Base-by-base conservation (phyloP, 1,140 invertebrate species). In the Drosophila jambulina region DNA sequence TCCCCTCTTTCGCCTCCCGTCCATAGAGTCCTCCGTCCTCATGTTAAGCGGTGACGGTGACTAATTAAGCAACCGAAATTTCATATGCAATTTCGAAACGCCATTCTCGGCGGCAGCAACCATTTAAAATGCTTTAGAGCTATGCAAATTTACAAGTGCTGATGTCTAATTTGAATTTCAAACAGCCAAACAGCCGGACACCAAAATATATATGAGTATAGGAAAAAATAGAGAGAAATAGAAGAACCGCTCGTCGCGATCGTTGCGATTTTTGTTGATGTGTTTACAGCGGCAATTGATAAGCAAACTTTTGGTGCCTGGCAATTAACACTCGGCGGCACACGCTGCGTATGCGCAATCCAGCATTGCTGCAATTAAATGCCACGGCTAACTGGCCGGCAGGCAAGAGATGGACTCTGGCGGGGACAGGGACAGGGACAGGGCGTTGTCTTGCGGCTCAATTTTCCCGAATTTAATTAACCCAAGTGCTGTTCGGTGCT, bases 151-250 rank as follows among this genome's bases (percentile, higher is more conserved):
- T 88, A 79, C 74, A 78, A 78, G 80, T 84, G 80, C 84, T 78
- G 77, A 87, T 87, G 84, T 83, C 84, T 87, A 87, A 87, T 87
- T 87, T 88, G 84, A 88, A 87, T 88, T 87, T 87, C 85, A 87
- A 87, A 86, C 68, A 86, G 82, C 42, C 75, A 72, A 63, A 68
- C 54, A 70, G 48, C 25, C 23, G 60, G 27, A 48, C 25, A 53
- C 3, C 34, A 42, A 46, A 45, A 51, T 48, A 48, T 62, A 51
- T 40, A 59, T 59, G 56, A 43, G 49, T 53, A 64, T 32, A 34
- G 21, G 29, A 9, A 23, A 54, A 54, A 21, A 21, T 46, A 46
- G 45, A 15, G 19, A 5, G 23, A 77, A 77, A 58, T 76, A 54
- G 34, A 69, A 78, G 56, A 77, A 57, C 43, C 51, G 34, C 21